A percentile compares a stretch with the other conserved stretches of the same genome.
Conservation (phyloP, 2,797 vertebrate genomes). For the Stomatorhinus walkeri region DNA sequence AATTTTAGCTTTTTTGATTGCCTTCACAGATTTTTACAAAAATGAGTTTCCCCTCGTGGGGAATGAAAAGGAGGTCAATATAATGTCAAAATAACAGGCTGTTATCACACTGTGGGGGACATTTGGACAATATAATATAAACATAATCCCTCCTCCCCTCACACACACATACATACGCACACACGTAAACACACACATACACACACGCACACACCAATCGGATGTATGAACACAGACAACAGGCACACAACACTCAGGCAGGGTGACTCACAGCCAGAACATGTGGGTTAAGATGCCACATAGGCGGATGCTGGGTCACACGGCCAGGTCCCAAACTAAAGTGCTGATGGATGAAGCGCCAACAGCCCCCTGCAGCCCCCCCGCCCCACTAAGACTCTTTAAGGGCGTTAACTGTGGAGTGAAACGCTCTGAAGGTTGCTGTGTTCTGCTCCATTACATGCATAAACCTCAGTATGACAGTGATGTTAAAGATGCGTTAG, state of each 20-base stretch:
- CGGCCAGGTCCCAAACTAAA: not conserved
- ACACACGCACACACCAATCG: not conserved
- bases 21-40: too few relatives aligned
- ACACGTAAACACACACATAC: too few relatives aligned
- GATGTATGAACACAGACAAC: not conserved
- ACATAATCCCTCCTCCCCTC: too few relatives aligned
- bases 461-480: conserved; percentile 36
- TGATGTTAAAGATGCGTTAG: not conserved
- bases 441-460: conserved; percentile 28
- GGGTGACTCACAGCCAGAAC: not conserved
- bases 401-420: conserved; percentile 36
- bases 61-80: not conserved
- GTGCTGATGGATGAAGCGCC: not conserved
- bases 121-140: too few relatives aligned
- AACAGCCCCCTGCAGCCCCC: not conserved
- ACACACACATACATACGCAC: too few relatives aligned
- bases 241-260: not conserved
- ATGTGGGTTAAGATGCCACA: not conserved
- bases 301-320: not conserved
- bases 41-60: not conserved
- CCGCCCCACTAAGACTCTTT: not conserved
- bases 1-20: too few relatives aligned
- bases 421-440: conserved; percentile 39
- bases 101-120: too few relatives aligned
- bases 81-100: not conserved